Conservation (phyloP, 2,888 invertebrate species). For the Thysanoteuthis rhombus region DNA sequence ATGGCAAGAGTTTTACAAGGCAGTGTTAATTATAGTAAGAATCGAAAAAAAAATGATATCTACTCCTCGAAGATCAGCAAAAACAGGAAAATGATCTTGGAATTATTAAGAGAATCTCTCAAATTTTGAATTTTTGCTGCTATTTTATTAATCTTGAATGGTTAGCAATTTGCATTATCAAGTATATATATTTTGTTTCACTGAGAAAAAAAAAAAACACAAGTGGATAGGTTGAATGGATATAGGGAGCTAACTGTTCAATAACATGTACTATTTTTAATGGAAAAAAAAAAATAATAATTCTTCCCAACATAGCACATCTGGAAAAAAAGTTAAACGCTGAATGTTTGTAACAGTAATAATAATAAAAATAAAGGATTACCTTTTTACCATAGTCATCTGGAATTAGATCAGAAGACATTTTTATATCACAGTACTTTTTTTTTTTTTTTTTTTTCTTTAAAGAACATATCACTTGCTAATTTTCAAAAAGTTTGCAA, state of each 20-base stretch:
- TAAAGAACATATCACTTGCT: not conserved
- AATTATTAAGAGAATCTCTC: too few species aligned
- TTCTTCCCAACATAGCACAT: not conserved
- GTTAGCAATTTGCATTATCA: too few species aligned
- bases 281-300: not conserved
- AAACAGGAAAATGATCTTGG: too few species aligned
- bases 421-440: not conserved
- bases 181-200: too few species aligned
- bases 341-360: not conserved
- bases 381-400: not conserved
- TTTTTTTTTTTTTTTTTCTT: not conserved
- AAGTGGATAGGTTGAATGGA: not conserved
- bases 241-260: not conserved
- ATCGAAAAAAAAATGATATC: not conserved
- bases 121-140: not conserved
- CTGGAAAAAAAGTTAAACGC: not conserved
- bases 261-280: not conserved
- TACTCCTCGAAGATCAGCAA: not conserved
- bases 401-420: not conserved
- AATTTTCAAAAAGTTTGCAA: not conserved
- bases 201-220: too few species aligned
- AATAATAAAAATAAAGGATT: conserved; percentile 1
- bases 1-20: not conserved
- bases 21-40: not conserved
- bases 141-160: not conserved